Base-by-base conservation (phyloP, 2,797 vertebrate genomes). In the Tympanoctomys barrerae region DNA sequence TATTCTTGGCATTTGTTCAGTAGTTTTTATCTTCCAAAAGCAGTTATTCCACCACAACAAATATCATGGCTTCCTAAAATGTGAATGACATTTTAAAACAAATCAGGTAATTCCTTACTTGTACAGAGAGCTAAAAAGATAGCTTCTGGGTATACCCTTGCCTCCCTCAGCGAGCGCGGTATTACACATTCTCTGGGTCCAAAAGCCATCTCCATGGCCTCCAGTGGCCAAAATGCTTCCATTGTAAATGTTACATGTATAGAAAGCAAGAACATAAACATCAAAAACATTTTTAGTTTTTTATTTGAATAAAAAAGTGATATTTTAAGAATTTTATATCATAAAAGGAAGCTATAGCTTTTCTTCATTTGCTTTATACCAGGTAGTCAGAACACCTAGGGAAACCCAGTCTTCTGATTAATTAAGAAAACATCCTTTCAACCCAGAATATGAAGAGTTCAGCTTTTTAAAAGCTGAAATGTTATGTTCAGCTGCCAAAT, bases 301-400 rank as follows among this genome's bases (percentile, higher is more conserved):
- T 92, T 18, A 77, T 79, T 79, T 18, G 3, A 83, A 73, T 86
- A 82, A 88, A 85, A 52, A 52, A 46, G 4, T 75, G 6, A 9
- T 18, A 36, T 22, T 39, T 12, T 81, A 19, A 64, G 24, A 12
- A 39, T 92, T 86, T 96, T 61, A 49, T 57, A 12, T 75, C 49
- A n/a, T 49, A 21, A 88, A 77, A 28, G 16, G 28, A 86, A 90
- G 18, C 2, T 75, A 1, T 6, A 39, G 28, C 24, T 71, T 86
- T 89, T 88, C 87, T 83, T 61, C n/a, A 75, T 94, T 90, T 90
- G 42, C 64, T 92, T 96, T 94, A 49, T 49, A 81, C 36, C 2
- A 4, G 66, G n/a, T n/a, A 54, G 71, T 54, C 24, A 94, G 64
- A 68, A 59, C 1, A 39, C 26, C 28, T 0, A 78, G 36, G 28